Conservation (phyloP, 2,797 vertebrate genomes). For the Toxotes lorentzi region DNA sequence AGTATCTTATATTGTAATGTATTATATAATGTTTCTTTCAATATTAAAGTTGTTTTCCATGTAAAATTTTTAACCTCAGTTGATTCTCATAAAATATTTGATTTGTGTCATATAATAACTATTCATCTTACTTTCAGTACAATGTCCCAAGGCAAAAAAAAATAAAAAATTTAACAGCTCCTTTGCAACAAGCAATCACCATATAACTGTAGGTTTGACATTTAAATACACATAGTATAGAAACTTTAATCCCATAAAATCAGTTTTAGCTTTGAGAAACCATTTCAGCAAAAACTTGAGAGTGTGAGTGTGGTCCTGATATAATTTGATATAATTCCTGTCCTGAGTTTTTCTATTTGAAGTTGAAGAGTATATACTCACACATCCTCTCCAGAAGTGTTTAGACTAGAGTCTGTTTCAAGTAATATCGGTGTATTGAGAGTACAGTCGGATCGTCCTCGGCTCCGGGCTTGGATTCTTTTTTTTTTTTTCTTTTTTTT, state of each 20-base stretch:
- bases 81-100: background rate
- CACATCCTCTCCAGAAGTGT: constrained; percentile 14
- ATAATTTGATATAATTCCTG: constrained; percentile 9
- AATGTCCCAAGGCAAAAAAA: background rate
- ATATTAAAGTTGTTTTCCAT: background rate
- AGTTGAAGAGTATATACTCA: constrained; percentile 1
- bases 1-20: too few relatives aligned
- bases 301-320: background rate
- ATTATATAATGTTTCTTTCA: background rate
- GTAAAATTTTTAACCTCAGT: too few relatives aligned
- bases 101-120: background rate
- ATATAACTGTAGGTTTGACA: background rate
- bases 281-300: background rate
- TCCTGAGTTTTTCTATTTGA: constrained; percentile 23
- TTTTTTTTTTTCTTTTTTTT: constrained; percentile 51
- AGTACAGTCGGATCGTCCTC: constrained; percentile 57
- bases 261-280: background rate
- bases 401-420: constrained; percentile 44
- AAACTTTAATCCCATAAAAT: background rate
- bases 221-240: background rate
- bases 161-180: background rate
- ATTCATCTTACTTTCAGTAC: background rate
- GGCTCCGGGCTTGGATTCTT: constrained; percentile 43
- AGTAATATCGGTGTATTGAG: constrained; percentile 48
- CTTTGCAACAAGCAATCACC: background rate